These are phyloP conservation scores for Cygnus olor DNA, from an alignment of 2,797 vertebrate species.

Conservation along the genomic window DNA sequence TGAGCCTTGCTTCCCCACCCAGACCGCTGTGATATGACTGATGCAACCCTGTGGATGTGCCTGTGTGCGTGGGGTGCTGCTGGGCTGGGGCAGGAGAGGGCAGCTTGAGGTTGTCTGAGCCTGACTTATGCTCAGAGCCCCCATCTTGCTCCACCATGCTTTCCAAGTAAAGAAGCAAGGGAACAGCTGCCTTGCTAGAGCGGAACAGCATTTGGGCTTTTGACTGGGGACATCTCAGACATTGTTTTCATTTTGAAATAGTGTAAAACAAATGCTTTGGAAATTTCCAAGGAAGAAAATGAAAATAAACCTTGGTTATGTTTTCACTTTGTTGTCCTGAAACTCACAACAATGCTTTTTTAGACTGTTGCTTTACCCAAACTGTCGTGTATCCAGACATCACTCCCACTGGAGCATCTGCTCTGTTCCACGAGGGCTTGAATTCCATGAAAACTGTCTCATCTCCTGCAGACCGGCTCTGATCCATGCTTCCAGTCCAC, in stretches of 20 bases:
- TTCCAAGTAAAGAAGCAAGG: not conserved
- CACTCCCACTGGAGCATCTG: not conserved
- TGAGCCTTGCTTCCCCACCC: accelerated
- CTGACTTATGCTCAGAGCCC: not conserved
- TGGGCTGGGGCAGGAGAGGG: not conserved
- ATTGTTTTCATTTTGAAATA: not conserved
- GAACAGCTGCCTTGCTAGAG: not conserved
- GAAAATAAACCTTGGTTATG: not conserved
- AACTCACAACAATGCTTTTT: not conserved
- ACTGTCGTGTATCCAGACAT: accelerated
- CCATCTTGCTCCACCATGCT: not conserved
- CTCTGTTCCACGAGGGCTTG: not conserved
- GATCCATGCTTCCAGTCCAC: not conserved
- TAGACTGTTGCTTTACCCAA: not conserved
- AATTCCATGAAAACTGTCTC: not conserved
- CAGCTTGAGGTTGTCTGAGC: not conserved
- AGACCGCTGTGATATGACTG: accelerated
- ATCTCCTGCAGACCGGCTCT: not conserved
- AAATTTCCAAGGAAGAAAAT: not conserved
- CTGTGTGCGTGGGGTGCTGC: too few species aligned
- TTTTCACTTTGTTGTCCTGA: not conserved
- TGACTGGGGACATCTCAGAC: accelerated
- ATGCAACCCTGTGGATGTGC: not conserved
- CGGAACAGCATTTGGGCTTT: not conserved
- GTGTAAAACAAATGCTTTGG: not conserved